Base-by-base conservation (phyloP, 2,888 invertebrate genomes). In the Brachypterus glaber region DNA sequence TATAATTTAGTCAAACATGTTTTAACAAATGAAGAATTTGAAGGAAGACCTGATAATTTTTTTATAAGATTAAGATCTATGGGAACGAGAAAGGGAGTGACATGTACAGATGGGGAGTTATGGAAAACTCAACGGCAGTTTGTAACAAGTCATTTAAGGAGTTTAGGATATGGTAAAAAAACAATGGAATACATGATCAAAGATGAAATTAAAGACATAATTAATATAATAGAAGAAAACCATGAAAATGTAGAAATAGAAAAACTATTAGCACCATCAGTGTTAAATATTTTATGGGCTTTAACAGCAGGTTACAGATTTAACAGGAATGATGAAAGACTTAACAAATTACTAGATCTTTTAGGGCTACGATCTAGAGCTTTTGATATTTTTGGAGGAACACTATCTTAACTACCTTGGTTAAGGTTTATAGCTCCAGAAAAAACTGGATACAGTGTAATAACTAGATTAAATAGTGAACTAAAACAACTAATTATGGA, bases 281-380 rank as follows among this genome's bases (percentile, higher is more conserved):
- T 79, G 1, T 67, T 82, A 30, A 81, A 79, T 54, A 74, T 80
- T 1, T 58, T 82, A 5, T 82, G 81, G 81, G 67, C 67, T 9
- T 57, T 81, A 17, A 67, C 71, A 3, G 72, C 76, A 8, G 68
- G 70, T 7, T 38, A 31, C 9, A 46, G 70, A 21, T 67, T 76
- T 25, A 49, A 62, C n/a, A 60, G 65, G 26, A 58, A 63, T 3
- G 69, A 74, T 44, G 46, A 58, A 3, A 58, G 64, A 11, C 48
- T 77, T 24, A 48, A 59, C 2, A 56, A 57, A 3, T 54, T 77
- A 5, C 51, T 77, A 4, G 54, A 63, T 4, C 54, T 76, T 5
- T 57, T 78, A 50, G 57, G 62, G 18, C 55, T 61, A 21, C 59
- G 78, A 30, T 65, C 72, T 0, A 68, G 67, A 48, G 69, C 69